Conservation (phyloP, 2,113 vertebrate species). For the Megalops atlanticus region DNA sequence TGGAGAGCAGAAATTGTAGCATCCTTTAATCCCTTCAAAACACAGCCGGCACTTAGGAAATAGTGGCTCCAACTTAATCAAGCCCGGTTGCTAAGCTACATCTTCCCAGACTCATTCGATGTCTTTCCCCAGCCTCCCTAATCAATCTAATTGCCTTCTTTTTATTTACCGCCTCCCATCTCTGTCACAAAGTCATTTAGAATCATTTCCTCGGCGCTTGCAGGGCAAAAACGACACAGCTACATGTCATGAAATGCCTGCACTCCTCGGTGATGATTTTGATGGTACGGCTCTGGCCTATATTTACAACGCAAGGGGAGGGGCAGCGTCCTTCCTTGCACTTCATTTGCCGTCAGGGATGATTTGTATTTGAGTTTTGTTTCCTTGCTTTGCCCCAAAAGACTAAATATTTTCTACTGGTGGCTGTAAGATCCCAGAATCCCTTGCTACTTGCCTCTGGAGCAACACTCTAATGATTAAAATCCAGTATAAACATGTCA, state of each 20-base stretch:
- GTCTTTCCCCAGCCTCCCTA: constrained; percentile 25
- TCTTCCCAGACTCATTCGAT: constrained; percentile 17
- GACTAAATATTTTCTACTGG: too few relatives aligned
- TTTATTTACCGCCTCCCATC: constrained; percentile 15
- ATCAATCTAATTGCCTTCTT: constrained; percentile 30
- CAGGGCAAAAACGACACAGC: background rate
- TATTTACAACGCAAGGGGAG: too few relatives aligned
- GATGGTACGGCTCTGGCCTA: too few relatives aligned
- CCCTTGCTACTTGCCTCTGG: too few relatives aligned
- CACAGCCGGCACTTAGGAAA: background rate
- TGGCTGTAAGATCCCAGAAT: too few relatives aligned
- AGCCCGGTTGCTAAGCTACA: constrained; percentile 34
- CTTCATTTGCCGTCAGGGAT: too few relatives aligned
- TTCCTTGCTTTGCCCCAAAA: too few relatives aligned
- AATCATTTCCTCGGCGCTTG: background rate
- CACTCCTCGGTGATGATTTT: background rate
- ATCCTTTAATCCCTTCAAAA: constrained; percentile 7
- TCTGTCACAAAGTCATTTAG: background rate
- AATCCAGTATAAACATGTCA: too few relatives aligned
- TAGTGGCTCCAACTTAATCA: background rate
- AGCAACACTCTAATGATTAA: too few relatives aligned
- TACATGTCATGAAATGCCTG: background rate
- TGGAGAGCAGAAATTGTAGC: background rate
- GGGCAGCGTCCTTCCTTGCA: too few relatives aligned
- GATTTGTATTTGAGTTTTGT: too few relatives aligned